phyloP scores from a whole-genome alignment of 2,113 vertebrate genomes.

The Fukomys damarensis region DNA sequence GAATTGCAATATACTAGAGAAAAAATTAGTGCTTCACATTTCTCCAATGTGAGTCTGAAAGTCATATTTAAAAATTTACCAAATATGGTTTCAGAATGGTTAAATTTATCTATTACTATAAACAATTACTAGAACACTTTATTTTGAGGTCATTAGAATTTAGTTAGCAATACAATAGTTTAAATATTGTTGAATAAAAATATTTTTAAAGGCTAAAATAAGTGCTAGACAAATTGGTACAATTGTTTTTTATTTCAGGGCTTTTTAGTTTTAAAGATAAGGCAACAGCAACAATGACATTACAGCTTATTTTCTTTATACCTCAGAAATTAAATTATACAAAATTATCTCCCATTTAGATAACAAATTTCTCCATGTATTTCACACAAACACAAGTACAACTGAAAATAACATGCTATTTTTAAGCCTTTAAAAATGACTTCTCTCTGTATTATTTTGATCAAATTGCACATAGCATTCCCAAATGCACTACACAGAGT shows the following conservation, averaged over 20 bases:
- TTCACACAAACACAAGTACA: neutral
- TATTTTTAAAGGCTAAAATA: constrained; percentile 8
- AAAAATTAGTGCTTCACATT: neutral
- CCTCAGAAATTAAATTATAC: neutral
- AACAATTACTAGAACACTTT: neutral
- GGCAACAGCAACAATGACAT: neutral
- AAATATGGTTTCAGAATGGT: neutral
- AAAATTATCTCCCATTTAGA: neutral
- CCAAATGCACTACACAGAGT: neutral
- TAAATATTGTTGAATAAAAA: constrained; percentile 15
- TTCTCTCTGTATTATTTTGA: neutral
- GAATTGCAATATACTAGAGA: neutral
- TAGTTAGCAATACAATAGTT: neutral
- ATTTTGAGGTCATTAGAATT: constrained; percentile 44
- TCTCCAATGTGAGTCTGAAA: neutral
- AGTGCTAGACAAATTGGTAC: neutral
- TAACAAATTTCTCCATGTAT: neutral
- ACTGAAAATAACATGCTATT: neutral
- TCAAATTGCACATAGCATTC: neutral
- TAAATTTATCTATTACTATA: neutral
- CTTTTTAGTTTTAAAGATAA: neutral
- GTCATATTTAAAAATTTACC: neutral
- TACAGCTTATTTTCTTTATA: neutral
- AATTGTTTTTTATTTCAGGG: neutral
- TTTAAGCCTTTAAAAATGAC: neutral